Evolutionary conservation across 2,797 vertebrate genomes (phyloP).

Genomic region (Sphenopsis melanotis): DNA sequence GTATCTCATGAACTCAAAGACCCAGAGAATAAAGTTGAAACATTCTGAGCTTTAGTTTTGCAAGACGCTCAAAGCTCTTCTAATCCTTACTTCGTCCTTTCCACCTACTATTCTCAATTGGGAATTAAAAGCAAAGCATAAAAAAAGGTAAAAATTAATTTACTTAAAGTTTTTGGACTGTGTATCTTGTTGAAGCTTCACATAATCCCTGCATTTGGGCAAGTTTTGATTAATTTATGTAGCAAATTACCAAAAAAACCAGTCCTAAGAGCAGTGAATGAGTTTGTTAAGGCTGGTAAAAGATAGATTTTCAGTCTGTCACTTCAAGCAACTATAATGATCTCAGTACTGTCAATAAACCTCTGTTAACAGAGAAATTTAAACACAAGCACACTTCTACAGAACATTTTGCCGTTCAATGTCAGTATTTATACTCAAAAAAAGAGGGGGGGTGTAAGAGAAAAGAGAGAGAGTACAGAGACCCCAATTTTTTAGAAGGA

Average conservation of each 20-base stretch:
- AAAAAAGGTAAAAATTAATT: neutral
- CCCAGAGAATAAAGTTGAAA: neutral
- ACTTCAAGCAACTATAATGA: neutral
- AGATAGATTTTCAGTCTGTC: neutral
- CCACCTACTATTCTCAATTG: neutral
- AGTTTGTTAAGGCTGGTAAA: neutral
- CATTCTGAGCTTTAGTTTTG: neutral
- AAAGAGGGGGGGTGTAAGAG: rapidly evolving
- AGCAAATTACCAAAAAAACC: neutral
- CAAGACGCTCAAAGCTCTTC: neutral
- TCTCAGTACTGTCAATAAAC: neutral
- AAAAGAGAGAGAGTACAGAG: rapidly evolving
- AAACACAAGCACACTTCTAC: neutral
- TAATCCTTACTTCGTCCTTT: neutral
- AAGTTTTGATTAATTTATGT: neutral
- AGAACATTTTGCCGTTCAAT: neutral
- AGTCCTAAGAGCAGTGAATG: neutral
- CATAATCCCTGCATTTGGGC: neutral
- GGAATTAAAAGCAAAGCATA: neutral
- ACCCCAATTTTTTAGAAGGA: neutral
- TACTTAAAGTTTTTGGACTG: neutral
- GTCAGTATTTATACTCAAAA: neutral
- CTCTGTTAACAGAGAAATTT: neutral
- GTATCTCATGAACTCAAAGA: neutral
- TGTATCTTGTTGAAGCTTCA: neutral